A percentile compares a stretch with the other conserved stretches of the same genome.
Conservation (phyloP, 2,888 invertebrate species). For the Acholoe squamosa region DNA sequence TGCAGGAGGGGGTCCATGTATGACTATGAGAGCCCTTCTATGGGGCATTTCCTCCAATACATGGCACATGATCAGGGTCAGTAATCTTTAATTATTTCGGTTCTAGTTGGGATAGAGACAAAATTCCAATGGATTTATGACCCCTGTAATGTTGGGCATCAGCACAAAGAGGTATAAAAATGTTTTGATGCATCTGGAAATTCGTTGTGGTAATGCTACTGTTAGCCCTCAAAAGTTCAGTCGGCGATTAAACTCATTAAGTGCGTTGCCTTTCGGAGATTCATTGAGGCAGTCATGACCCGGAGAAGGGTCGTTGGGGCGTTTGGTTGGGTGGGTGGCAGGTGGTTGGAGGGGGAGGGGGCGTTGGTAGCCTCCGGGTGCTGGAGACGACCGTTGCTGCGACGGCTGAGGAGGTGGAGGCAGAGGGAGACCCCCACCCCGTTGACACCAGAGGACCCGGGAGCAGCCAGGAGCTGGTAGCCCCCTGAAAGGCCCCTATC, state of each 20-base stretch:
- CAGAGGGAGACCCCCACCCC: background rate
- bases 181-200: no score
- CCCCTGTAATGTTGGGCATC: no score
- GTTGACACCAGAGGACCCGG: slow-evolving; percentile 2
- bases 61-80: no score
- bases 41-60: no score
- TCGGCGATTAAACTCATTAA: slow-evolving; percentile 59
- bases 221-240: slow-evolving; percentile 43
- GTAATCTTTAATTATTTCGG: no score
- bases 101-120: no score
- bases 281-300: slow-evolving; percentile 54
- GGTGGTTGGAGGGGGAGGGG: background rate
- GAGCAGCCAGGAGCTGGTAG: background rate
- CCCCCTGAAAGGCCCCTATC: background rate
- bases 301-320: slow-evolving; percentile 4
- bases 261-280: slow-evolving; percentile 46
- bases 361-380: background rate
- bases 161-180: no score
- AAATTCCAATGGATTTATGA: no score
- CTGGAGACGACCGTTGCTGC: slow-evolving; percentile 15
- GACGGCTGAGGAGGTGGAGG: background rate
- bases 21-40: no score
- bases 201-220: no score
- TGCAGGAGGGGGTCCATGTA: no score
- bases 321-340: background rate